Base-by-base conservation (phyloP, 2,797 vertebrate genomes). In the Vipera ursinii region DNA sequence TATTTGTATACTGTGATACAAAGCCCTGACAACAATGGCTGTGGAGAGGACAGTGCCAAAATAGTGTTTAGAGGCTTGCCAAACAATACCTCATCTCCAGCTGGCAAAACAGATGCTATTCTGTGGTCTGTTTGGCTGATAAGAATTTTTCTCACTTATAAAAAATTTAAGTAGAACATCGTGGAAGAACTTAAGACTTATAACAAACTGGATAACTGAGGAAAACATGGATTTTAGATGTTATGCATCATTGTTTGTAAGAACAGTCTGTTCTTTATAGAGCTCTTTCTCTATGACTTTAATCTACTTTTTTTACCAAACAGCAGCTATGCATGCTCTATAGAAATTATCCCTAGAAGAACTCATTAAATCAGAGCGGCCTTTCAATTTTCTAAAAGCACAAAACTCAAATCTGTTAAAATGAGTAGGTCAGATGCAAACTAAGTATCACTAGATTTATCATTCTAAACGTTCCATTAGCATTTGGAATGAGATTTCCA, bases 81-180 rank as follows among this genome's bases (percentile, higher is more conserved):
- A 88, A 38, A 61, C 24, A 88, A 78, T 56, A 88, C 86, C 82
- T 93, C n/a, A 88, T 82, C 89, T 88, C 92, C 65, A 85, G 57
- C 89, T 91, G 89, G n/a, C 86, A 88, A 82, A 59, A 63, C 82
- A 92, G 63, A 60, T 92, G 91, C 82, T 82, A 44, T 38, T 90
- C 48, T n/a, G 32, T 89, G 55, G 63, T 20, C 44, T 90, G 44
- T 90, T 65, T 22, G 65, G 53, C 61, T 51, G 65, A 91, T 90
- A 61, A 88, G 56, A 69, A 38, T 87, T 87, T 92, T 57, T 56
- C n/a, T 61, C 44, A 91, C 86, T 87, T 78, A 56, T 87, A 28
- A 59, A 38, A 93, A 89, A 57, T 87, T 89, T 60, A 91, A 91
- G 28, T 22, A 87, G 56, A 24, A n/a, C 53, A 26, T 12, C 22